Conservation (phyloP, 2,113 vertebrate genomes). For the Chelonoidis abingdonii region DNA sequence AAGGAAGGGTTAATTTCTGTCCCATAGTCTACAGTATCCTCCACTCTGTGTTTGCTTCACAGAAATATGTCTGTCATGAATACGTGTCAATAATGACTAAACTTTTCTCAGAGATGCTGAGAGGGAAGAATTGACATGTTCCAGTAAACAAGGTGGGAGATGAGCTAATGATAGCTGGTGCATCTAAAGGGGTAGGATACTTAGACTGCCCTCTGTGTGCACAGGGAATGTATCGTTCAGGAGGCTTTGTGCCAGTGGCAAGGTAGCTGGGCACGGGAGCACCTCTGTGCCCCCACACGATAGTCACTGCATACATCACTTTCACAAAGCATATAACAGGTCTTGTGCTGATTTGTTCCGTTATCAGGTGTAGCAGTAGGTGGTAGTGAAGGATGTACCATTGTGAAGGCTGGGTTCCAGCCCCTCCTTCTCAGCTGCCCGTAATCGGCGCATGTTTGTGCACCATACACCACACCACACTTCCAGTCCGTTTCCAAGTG, state of each 20-base stretch:
- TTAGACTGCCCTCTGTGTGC: not conserved
- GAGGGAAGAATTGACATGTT: not conserved
- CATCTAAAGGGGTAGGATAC: not conserved
- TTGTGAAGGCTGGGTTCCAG: not conserved
- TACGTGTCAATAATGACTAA: not conserved
- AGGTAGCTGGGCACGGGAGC: not conserved
- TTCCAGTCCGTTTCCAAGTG: not conserved
- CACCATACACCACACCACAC: not conserved
- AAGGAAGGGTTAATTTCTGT: not conserved
- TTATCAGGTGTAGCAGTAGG: not conserved
- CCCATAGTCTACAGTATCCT: not conserved
- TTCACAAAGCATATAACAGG: not conserved
- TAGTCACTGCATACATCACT: not conserved
- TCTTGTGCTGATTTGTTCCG: not conserved
- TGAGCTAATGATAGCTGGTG: not conserved
- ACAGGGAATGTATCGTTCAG: no score
- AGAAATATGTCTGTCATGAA: not conserved
- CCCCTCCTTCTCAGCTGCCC: not conserved
- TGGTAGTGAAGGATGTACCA: not conserved
- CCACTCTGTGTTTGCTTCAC: not conserved
- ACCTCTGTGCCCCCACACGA: not conserved
- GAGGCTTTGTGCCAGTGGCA: not conserved
- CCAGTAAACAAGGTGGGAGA: not conserved
- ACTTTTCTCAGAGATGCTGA: not conserved
- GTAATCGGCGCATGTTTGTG: not conserved